These are phyloP conservation scores for Malurus melanocephalus DNA, from an alignment of 2,113 vertebrate species.

Conservation along the genomic window DNA sequence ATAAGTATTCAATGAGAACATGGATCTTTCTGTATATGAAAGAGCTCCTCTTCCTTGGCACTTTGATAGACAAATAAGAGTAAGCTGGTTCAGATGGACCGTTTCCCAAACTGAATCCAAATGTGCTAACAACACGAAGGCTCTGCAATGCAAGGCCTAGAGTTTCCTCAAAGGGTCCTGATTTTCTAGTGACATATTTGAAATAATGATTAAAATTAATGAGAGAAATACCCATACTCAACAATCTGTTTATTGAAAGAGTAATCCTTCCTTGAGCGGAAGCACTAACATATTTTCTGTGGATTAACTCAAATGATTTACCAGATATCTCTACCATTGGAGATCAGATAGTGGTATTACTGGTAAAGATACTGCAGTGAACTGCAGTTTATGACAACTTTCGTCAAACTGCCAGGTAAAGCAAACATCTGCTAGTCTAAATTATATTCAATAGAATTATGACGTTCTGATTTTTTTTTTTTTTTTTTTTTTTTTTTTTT, in stretches of 20 bases:
- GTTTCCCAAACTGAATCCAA: neutral
- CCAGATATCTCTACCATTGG: neutral
- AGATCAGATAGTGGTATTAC: neutral
- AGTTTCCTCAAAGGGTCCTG: neutral
- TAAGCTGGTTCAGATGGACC: neutral
- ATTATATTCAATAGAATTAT: neutral
- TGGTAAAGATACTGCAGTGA: neutral
- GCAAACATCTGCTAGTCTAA: neutral
- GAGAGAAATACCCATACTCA: rapidly evolving
- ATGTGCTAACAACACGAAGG: neutral
- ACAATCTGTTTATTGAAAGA: neutral
- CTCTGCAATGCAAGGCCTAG: neutral
- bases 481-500: neutral
- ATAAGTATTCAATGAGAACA: neutral
- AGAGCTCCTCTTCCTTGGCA: neutral
- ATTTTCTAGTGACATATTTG: neutral
- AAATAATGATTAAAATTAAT: neutral
- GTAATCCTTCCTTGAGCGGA: neutral
- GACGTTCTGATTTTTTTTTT: neutral
- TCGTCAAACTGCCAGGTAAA: neutral
- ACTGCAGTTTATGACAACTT: neutral
- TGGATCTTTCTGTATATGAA: neutral
- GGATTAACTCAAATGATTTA: neutral
- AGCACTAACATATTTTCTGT: neutral
- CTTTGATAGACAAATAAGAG: neutral